Evolutionary conservation across 2,888 invertebrate species (phyloP).

Genomic region (Synanthedon myopaeformis): DNA sequence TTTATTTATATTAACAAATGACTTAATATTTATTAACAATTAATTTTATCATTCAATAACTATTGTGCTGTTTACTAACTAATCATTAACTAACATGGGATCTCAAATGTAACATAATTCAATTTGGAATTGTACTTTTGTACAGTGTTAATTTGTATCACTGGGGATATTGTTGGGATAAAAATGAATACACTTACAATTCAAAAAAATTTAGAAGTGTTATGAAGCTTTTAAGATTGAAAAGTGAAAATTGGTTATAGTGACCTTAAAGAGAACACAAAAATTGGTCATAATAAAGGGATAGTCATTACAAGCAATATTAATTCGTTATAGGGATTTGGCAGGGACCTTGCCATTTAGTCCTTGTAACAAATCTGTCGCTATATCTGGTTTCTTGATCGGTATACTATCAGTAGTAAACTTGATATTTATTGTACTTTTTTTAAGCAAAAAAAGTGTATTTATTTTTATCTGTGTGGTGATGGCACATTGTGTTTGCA

Average conservation of each 20-base stretch:
- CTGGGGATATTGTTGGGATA: constrained; percentile 30
- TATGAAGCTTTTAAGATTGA: background rate
- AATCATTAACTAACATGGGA: background rate
- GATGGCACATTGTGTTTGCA: constrained; percentile 27
- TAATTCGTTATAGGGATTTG: too few relatives aligned
- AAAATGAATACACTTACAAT: constrained; percentile 18
- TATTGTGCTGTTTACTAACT: background rate
- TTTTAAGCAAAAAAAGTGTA: constrained; percentile 9
- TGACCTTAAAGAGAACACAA: too few relatives aligned
- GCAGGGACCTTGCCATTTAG: too few relatives aligned
- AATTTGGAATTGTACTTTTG: too few relatives aligned
- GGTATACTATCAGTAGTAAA: too few relatives aligned
- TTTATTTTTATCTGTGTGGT: constrained; percentile 23
- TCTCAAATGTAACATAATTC: too few relatives aligned
- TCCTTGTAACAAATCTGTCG: too few relatives aligned
- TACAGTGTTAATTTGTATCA: constrained; percentile 9
- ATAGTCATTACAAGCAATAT: too few relatives aligned
- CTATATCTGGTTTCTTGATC: too few relatives aligned
- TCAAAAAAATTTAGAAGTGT: too few relatives aligned
- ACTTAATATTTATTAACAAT: background rate
- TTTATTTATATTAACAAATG: too few relatives aligned
- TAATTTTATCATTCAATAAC: background rate
- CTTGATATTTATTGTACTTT: background rate
- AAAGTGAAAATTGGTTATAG: background rate
- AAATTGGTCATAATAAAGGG: too few relatives aligned